Conservation (phyloP, 2,797 vertebrate species). For the Coreius guichenoti region DNA sequence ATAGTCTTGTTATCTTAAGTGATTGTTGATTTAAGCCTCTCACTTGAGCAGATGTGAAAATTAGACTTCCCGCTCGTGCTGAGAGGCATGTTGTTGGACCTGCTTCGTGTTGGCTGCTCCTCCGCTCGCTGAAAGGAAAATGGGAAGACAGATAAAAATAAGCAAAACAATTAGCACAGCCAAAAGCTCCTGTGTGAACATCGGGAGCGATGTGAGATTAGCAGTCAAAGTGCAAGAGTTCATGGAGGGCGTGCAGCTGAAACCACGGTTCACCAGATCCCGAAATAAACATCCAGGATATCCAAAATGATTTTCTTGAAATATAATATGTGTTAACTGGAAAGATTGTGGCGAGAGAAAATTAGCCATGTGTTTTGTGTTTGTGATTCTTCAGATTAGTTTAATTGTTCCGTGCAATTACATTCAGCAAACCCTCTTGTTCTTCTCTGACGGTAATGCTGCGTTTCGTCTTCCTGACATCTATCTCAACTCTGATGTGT, state of each 20-base stretch:
- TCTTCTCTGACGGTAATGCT: not conserved
- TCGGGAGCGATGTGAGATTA: constrained; percentile 44
- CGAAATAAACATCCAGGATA: constrained; percentile 16
- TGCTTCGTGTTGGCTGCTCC: constrained; percentile 63
- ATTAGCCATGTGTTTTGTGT: not conserved
- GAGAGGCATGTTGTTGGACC: constrained; percentile 47
- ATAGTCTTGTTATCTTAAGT: constrained; percentile 73
- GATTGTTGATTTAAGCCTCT: constrained; percentile 72
- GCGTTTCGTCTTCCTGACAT: constrained; percentile 24
- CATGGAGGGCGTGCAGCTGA: constrained; percentile 6
- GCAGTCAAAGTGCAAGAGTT: constrained; percentile 26
- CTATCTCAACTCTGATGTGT: constrained; percentile 14
- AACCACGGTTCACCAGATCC: constrained; percentile 5
- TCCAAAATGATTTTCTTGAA: not conserved
- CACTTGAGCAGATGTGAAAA: constrained; percentile 67
- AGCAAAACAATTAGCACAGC: constrained; percentile 61
- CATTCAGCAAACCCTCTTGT: not conserved
- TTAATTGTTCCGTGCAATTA: not conserved
- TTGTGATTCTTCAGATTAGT: not conserved
- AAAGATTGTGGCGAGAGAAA: not conserved
- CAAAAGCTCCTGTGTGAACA: constrained; percentile 57
- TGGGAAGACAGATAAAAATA: constrained; percentile 63
- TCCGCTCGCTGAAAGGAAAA: constrained; percentile 55
- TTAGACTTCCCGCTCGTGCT: constrained; percentile 57
- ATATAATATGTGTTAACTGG: not conserved